Base-by-base conservation (phyloP, 1,140 invertebrate species). In the Littorina saxatilis region DNA sequence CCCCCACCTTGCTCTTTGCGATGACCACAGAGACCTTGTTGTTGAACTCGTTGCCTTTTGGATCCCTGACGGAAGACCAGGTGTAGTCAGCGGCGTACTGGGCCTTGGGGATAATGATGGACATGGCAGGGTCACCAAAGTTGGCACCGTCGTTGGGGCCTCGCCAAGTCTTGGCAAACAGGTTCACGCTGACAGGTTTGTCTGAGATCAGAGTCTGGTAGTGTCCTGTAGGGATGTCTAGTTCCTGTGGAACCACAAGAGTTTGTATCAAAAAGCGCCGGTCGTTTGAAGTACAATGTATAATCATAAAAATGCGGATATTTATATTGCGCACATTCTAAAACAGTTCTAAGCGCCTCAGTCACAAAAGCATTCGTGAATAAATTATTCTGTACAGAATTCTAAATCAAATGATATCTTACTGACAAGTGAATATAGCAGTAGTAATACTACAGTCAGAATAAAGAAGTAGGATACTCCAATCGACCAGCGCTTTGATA, bases 71-170 rank as follows among this genome's bases (percentile, higher is more conserved):
- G 35, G 88, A 87, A 17, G 84, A 79, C 77, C 86, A 89, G 0
- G 85, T 87, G 79, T 89, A 89, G 55, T 88, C 87, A 9, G 84
- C 82, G n/a, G 82, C 83, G 72, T 79, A 89, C 72, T 87, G 88
- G 55, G 85, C 81, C 17, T 85, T 76, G n/a, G 88, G 85, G 23
- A 82, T 77, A 23, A 89, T 73, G 15, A 84, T 70, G 17, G 84
- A 82, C 83, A 89, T 82, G 29, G 85, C 82, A 7, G 89, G 88
- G 70, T 89, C 88, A 35, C 82, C 87, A 27, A 70, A 77, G 58
- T 85, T 82, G 9, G 79, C 74, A 0, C 72, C 81, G 37, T 83
- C 82, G 23, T 43, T 74, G n/a, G n/a, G n/a, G n/a, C n/a, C n/a
- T 17, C 20, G 37, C 5, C 0, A 82, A 43, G 72, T 83, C 58